Base-by-base conservation (phyloP, 2,113 vertebrate genomes). In the Hypocryptadius cinnamomeus region DNA sequence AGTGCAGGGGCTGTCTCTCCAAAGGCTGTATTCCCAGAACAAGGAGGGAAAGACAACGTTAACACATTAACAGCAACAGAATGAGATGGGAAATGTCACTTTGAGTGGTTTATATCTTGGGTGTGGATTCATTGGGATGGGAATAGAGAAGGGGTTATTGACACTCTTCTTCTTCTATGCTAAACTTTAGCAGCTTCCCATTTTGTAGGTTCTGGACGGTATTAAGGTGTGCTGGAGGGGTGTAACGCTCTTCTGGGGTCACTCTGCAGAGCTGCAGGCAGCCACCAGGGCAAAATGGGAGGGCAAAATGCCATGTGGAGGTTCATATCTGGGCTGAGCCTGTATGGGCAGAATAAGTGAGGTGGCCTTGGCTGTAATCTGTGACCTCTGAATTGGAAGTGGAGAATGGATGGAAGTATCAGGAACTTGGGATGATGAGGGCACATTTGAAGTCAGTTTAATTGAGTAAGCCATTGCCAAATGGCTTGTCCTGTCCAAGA, bases 381-480 rank as follows among this genome's bases (percentile, higher is more conserved):
- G 25, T 33, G 13, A 11, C 56, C 22, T 77, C 31, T 86, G 37
- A 17, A 30, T 6, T 66, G 39, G 33, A 90, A 88, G 13, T 13
- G 28, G 15, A 70, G 35, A 53, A 59, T 35, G 23, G 51, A 54
- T 21, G 51, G 83, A 57, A 88, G 37, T 27, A 59, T 35, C 37
- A 77, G 59, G 71, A 77, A 53, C 17, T 60, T 69, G n/a, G n/a
- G 22, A 65, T 2, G 6, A 51, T 31, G 63, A 69, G 15, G 61
- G 20, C 19, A 17, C 4, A 10, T 79, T 77, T 86, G 64, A 65
- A 25, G 54, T 40, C 13, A 45, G 24, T 48, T 66, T 90, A 86
- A 83, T 79, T 87, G 69, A 79, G 82, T 77, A 88, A 94, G 83
- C 24, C 24, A 31, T 91, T 92, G 92, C 92, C 87, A 95, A 92